These are phyloP conservation scores for Podarcis lilfordi DNA, from an alignment of 2,797 vertebrate genomes.

Conservation along the genomic window DNA sequence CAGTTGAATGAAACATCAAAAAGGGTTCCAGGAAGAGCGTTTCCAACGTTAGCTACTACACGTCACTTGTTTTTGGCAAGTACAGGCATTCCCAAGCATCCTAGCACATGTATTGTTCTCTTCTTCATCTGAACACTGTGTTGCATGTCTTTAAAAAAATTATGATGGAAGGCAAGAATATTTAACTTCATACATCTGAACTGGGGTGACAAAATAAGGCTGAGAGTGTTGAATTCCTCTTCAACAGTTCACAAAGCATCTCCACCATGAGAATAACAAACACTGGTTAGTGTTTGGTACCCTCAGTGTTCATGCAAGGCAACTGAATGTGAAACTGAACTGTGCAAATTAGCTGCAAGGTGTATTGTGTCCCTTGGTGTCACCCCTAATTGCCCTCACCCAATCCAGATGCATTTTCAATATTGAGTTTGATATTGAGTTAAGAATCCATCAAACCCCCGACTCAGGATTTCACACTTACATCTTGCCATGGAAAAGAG, in stretches of 20 bases:
- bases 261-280: not conserved
- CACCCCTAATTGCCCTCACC: not conserved
- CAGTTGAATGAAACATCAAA: constrained; percentile 45
- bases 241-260: not conserved
- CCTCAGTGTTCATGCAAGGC: not conserved
- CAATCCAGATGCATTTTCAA: not conserved
- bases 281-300: not conserved
- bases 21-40: constrained; percentile 37
- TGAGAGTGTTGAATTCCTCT: not conserved
- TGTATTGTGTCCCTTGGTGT: not conserved
- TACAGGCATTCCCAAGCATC: constrained; percentile 35
- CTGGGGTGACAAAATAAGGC: not conserved
- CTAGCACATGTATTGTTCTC: constrained; percentile 12
- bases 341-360: not conserved
- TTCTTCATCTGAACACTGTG: not conserved
- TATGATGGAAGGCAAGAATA: not conserved
- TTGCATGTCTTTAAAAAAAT: not conserved
- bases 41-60: constrained; percentile 55
- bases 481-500: not conserved
- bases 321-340: not conserved
- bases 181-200: not conserved
- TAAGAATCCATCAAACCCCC: not conserved
- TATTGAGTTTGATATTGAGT: not conserved
- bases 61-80: constrained; percentile 54
- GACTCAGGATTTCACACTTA: not conserved